Evolutionary conservation across 2,113 vertebrate genomes (phyloP).

Genomic region (Pogonocichla stellata): DNA sequence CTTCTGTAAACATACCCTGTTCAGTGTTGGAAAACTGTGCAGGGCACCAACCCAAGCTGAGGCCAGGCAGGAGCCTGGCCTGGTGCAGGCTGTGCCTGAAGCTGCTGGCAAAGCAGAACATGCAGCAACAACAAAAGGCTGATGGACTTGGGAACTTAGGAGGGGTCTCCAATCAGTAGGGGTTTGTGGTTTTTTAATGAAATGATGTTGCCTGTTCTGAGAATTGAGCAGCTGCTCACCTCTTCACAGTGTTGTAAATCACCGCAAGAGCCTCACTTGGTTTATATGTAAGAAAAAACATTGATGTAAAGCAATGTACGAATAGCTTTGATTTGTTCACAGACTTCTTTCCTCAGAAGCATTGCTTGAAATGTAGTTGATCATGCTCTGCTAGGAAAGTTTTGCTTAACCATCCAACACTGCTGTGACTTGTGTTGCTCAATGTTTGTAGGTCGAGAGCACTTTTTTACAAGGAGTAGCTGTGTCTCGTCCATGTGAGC

Average conservation of each 20-base stretch:
- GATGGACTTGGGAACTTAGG: accelerated
- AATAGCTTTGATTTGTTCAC: neutral
- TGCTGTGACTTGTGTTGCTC: neutral
- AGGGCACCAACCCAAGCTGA: accelerated
- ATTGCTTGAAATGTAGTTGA: neutral
- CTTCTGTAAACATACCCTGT: neutral
- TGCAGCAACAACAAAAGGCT: neutral
- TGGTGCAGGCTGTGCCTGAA: neutral
- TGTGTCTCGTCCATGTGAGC: accelerated
- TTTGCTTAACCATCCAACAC: neutral
- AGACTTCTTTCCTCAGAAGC: neutral
- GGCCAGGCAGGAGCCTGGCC: neutral
- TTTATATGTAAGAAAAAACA: neutral
- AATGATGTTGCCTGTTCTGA: accelerated
- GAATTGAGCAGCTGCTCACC: neutral
- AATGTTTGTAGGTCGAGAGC: neutral
- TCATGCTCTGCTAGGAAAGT: accelerated
- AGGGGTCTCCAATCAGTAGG: accelerated
- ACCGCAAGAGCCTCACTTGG: neutral
- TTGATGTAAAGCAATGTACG: neutral
- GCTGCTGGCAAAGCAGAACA: accelerated
- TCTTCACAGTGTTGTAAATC: accelerated
- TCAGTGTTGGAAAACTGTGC: neutral
- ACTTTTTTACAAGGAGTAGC: neutral
- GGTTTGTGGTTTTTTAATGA: neutral